Base-by-base conservation (phyloP, 2,888 invertebrate species). In the Flabesymbios commensalis region DNA sequence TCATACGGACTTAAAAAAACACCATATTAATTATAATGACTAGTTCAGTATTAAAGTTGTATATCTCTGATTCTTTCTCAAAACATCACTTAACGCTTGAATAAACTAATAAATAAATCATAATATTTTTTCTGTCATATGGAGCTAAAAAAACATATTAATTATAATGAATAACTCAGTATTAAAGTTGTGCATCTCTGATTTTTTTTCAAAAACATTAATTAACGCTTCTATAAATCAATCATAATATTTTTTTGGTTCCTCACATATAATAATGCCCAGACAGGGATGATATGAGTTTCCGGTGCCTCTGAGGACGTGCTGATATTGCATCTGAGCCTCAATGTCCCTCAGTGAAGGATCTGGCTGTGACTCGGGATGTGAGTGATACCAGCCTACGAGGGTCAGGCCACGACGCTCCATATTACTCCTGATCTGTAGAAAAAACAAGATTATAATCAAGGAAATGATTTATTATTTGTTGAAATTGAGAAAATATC, bases 271-370 rank as follows among this genome's bases (percentile, higher is more conserved):
- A 77, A 96, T 93, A 48, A 95, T 87, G 57, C 94, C 95, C 72
- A 96, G 88, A 77, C 95, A 95, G 3, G 96, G 96, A 41, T 91
- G 90, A 77, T 95, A 96, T 67, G 91, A 90, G 84, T 94, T 94
- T 32, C 90, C 90, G 2, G 90, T 88, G 2, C 95, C 95, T 74
- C 94, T 91, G 92, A 96, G 92, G 78, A 90, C 90, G 59, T 96
- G 91, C 84, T 97, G 94, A 84, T 95, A 94, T 75, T 95, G 94
- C 68, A 97, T 84, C 83, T 97, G 96, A 61, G 91, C 89, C 78
- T 95, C 94, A 60, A 95, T 91, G 80, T 97, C 96, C 57, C 92
- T 86, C 4, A 85, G 73, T 14, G 85, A 83, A 14, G 93, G 96
- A 74, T 93, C 91, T 1, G 94, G 91, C 58, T 92, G 90, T 69